Conservation (phyloP, 2,888 invertebrate species). For the Aphidius colemani region DNA sequence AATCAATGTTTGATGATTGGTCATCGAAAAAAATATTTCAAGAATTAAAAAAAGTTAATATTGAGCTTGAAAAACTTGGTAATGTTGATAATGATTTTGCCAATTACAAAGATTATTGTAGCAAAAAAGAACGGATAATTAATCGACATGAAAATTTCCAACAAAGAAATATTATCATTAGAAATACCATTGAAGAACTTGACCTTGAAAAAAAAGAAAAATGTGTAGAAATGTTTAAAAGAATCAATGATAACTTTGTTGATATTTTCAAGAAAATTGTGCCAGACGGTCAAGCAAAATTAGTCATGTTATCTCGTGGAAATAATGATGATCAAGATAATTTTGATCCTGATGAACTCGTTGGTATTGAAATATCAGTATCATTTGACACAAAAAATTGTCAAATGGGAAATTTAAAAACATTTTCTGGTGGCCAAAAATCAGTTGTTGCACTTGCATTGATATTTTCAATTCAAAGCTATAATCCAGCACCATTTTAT, state of each 20-base stretch:
- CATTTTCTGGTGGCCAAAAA: constrained; percentile 71
- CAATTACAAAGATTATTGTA: no score
- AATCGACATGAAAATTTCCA: no score
- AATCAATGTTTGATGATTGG: no score
- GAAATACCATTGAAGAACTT: no score
- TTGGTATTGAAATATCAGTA: constrained; percentile 61
- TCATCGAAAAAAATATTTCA: no score
- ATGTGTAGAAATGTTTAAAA: constrained; percentile 60
- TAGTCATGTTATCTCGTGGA: constrained; percentile 59
- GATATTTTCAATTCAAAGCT: constrained; percentile 72
- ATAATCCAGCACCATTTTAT: constrained; percentile 72
- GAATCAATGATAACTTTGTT: constrained; percentile 66
- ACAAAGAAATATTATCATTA: no score
- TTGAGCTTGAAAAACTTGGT: no score
- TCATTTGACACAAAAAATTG: constrained; percentile 64
- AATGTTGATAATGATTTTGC: no score
- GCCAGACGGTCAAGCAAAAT: constrained; percentile 65
- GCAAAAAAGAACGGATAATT: no score
- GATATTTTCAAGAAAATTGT: constrained; percentile 69
- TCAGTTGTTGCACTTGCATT: constrained; percentile 69
- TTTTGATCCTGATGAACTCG: constrained; percentile 54
- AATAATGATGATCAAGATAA: constrained; percentile 38
- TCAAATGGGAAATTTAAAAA: constrained; percentile 69
- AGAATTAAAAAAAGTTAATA: no score
- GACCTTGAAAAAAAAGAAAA: no score